These are phyloP conservation scores for Patella pellucida DNA, from an alignment of 2,888 invertebrate species.

Conservation along the genomic window DNA sequence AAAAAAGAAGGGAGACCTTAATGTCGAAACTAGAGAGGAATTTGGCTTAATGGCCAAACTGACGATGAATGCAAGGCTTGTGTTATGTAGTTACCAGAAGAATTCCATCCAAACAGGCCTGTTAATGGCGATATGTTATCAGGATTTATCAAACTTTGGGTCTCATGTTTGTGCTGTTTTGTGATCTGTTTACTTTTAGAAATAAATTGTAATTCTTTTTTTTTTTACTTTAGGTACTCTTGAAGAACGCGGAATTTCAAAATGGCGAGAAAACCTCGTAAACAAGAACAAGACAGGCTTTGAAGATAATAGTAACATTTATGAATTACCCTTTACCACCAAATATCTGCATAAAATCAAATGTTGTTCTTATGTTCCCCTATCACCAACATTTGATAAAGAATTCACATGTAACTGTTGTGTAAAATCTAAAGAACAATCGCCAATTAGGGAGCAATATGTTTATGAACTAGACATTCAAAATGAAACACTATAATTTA, in stretches of 20 bases:
- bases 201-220: not conserved
- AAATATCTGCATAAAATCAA: constrained; percentile 32
- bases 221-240: constrained; percentile 36
- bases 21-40: too few species aligned
- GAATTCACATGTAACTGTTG: constrained; percentile 29
- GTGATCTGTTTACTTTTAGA: not conserved
- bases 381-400: constrained; percentile 47
- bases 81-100: too few species aligned
- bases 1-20: too few species aligned
- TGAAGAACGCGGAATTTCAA: constrained; percentile 47
- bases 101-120: too few species aligned
- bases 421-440: not conserved
- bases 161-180: too few species aligned
- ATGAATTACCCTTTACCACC: constrained; percentile 45
- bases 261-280: constrained; percentile 39
- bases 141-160: too few species aligned
- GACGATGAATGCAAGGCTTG: too few species aligned
- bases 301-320: constrained; percentile 18
- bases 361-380: constrained; percentile 45
- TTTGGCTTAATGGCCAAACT: too few species aligned
- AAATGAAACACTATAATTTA: too few species aligned
- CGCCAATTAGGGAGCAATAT: too few species aligned
- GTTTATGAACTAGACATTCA: too few species aligned
- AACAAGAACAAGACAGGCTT: constrained; percentile 16
- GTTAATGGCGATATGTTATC: too few species aligned